A percentile compares a stretch with the other conserved stretches of the same genome.
These are phyloP conservation scores for Danio tinwini DNA, from an alignment of 2,797 vertebrate species.

Conservation along the genomic window DNA sequence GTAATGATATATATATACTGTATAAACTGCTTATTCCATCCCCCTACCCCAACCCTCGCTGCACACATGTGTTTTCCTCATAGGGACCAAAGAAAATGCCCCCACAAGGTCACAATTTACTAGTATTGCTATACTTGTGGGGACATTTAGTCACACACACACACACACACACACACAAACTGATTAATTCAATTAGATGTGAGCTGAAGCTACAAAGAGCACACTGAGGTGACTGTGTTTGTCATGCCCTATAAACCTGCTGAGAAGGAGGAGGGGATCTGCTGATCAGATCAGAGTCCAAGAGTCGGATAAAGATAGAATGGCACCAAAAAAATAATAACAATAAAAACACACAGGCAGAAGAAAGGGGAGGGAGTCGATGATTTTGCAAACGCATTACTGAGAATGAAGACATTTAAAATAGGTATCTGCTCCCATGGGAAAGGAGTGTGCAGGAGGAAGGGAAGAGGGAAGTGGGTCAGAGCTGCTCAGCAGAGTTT, in stretches of 20 bases:
- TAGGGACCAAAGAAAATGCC: too few relatives aligned
- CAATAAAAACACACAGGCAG: neutral
- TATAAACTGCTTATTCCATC: too few relatives aligned
- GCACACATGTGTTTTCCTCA: too few relatives aligned
- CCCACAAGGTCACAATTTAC: too few relatives aligned
- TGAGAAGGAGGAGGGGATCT: constrained; percentile 27
- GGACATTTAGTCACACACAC: constrained; percentile 10
- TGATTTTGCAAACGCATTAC: constrained; percentile 10
- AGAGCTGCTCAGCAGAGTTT: constrained; percentile 61
- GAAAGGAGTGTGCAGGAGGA: constrained; percentile 15
- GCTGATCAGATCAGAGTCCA: constrained; percentile 1
- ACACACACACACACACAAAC: constrained; percentile 58
- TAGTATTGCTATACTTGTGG: too few relatives aligned
- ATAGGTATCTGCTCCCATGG: constrained; percentile 15
- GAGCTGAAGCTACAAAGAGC: constrained; percentile 65
- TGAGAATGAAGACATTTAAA: constrained; percentile 19
- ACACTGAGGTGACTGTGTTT: constrained; percentile 71
- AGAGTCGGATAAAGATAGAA: constrained; percentile 12
- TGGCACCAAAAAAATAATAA: neutral
- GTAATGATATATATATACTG: too few relatives aligned
- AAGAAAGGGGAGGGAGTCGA: neutral
- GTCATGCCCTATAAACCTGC: constrained; percentile 72
- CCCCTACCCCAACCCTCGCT: too few relatives aligned
- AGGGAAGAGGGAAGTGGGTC: constrained; percentile 66
- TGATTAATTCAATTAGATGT: constrained; percentile 74